A percentile compares a stretch with the other conserved stretches of the same genome.
Evolutionary conservation across 2,888 invertebrate species (phyloP).

Genomic region (Nemotelus pantherinus): DNA sequence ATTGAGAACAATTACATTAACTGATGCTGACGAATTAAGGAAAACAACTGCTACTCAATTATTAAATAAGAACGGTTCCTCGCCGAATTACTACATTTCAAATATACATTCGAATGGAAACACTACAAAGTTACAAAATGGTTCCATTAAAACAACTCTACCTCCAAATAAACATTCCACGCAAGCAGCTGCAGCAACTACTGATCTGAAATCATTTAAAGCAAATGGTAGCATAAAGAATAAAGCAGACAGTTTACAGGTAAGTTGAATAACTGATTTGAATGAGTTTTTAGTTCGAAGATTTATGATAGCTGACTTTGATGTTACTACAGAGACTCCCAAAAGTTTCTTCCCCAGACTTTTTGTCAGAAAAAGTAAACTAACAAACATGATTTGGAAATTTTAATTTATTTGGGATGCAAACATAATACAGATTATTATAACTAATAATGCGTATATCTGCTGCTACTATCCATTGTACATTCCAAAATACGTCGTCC

Average conservation of each 20-base stretch:
- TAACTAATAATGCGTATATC: no score
- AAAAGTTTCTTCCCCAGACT: no score
- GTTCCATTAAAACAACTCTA: slow-evolving; percentile 51
- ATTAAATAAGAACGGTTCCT: slow-evolving; percentile 60
- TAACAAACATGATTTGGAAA: no score
- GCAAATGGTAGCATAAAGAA: slow-evolving; percentile 46
- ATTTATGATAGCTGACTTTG: background rate
- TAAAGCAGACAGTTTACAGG: slow-evolving; percentile 46
- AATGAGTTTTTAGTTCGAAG: background rate
- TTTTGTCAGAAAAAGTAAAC: no score
- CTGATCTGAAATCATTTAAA: slow-evolving; percentile 45
- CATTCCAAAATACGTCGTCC: no score
- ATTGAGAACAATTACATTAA: background rate
- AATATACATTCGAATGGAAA: slow-evolving; percentile 44
- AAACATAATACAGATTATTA: no score
- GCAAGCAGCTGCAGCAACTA: slow-evolving; percentile 45
- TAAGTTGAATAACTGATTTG: slow-evolving; percentile 26
- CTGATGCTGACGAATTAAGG: background rate
- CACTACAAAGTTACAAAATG: slow-evolving; percentile 46
- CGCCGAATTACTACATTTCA: slow-evolving; percentile 54
- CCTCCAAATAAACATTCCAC: slow-evolving; percentile 51
- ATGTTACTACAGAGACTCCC: no score
- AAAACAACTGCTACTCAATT: slow-evolving; percentile 1
- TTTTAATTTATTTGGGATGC: no score
- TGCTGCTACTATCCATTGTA: no score